A percentile compares a stretch with the other conserved stretches of the same genome.
phyloP scores from a whole-genome alignment of 2,797 vertebrate genomes.

The Cetoscarus ocellatus region DNA sequence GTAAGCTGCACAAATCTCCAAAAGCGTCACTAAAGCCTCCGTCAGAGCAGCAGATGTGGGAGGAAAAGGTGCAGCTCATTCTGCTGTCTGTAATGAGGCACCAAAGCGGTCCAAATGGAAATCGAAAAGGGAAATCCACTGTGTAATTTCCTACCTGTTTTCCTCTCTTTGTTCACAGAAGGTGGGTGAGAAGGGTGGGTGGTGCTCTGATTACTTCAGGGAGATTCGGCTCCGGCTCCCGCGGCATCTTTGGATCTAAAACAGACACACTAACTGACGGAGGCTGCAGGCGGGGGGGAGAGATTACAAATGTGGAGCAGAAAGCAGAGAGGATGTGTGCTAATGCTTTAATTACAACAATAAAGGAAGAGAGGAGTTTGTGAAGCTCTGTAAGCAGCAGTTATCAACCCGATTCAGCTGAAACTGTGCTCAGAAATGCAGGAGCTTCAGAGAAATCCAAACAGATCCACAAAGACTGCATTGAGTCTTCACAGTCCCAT shows the following conservation, averaged over 20 bases:
- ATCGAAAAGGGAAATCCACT: conserved; percentile 15
- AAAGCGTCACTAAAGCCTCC: conserved; percentile 7
- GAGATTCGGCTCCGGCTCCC: background rate
- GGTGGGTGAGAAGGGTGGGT: conserved; percentile 1
- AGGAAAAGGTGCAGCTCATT: conserved; percentile 1
- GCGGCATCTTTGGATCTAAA: background rate
- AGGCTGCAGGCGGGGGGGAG: background rate
- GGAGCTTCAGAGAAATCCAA: background rate
- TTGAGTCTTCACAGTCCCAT: no score
- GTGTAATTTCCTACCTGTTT: conserved; percentile 15
- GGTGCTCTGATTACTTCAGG: conserved; percentile 11
- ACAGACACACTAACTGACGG: background rate
- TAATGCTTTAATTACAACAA: background rate
- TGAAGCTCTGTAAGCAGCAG: background rate
- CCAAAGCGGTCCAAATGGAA: conserved; percentile 16
- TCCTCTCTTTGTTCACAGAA: conserved; percentile 9
- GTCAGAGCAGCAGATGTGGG: conserved; percentile 4
- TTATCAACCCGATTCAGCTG: no score
- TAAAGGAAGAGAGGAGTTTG: background rate
- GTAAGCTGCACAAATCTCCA: conserved; percentile 30
- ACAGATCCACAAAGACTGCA: background rate
- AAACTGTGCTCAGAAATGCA: background rate
- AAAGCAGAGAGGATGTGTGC: background rate
- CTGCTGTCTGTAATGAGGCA: conserved; percentile 15
- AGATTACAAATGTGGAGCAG: background rate